These are phyloP conservation scores for Baryphthengus martii DNA, from an alignment of 2,113 vertebrate species.

Conservation along the genomic window DNA sequence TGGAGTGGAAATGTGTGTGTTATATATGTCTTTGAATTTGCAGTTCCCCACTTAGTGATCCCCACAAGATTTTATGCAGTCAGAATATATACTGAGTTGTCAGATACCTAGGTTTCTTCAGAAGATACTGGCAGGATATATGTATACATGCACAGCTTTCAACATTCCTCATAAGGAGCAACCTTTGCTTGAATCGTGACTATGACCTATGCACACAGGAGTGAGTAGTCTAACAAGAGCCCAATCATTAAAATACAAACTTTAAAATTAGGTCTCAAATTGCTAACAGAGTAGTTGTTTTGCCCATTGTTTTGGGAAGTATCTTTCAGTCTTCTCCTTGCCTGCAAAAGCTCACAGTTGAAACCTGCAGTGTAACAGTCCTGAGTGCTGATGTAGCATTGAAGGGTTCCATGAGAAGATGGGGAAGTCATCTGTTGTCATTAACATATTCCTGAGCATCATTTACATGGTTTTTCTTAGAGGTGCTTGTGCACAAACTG, in stretches of 20 bases:
- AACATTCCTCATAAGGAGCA: neutral
- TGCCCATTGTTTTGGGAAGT: neutral
- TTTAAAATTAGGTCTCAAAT: neutral
- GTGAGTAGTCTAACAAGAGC: neutral
- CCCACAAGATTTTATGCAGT: neutral
- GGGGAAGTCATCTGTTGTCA: fast-evolving
- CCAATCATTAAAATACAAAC: neutral
- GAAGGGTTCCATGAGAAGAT: neutral
- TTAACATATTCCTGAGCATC: neutral
- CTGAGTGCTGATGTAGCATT: fast-evolving
- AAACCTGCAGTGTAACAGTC: too few relatives aligned
- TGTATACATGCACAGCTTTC: neutral
- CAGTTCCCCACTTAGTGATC: fast-evolving
- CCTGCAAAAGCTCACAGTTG: fast-evolving
- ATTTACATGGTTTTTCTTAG: fast-evolving
- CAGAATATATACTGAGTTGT: neutral
- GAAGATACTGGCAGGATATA: fast-evolving
- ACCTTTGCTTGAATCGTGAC: neutral
- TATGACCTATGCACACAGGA: fast-evolving
- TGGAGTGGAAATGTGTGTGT: fast-evolving
- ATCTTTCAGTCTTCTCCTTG: fast-evolving
- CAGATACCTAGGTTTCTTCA: neutral
- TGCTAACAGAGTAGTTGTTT: neutral
- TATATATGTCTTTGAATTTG: neutral
- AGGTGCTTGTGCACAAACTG: fast-evolving